Base-by-base conservation (phyloP, 2,113 vertebrate genomes). In the Benitochromis conjunctus region DNA sequence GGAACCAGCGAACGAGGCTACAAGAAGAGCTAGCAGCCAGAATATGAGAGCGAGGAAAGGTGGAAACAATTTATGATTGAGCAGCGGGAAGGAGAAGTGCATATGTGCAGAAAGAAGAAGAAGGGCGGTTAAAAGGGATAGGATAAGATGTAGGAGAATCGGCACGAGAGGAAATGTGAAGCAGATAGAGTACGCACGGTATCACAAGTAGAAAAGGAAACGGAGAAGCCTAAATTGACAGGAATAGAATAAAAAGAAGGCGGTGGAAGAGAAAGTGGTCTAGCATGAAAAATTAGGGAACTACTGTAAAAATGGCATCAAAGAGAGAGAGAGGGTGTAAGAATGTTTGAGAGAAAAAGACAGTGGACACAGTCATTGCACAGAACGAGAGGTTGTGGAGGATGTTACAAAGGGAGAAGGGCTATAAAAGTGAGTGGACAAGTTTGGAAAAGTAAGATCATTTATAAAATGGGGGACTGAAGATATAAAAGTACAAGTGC, bases 161-260 rank as follows among this genome's bases (percentile, higher is more conserved):
- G 19, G 78, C 2, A 3, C 64, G 24, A 85, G 66, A 60, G 43
- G 43, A 80, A 55, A 69, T 85, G 60, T 81, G 81, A 90, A 57
- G 34, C 60, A n/a, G 53, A 69, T 46, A 53, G n/a, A 54, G 55
- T 53, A 76, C 2, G 36, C 2, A 71, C 3, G 71, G 54, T 58
- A 57, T 86, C 56, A 24, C 12, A 5, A 66, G 60, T 16, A 81
- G 19, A 69, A 57, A 74, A 51, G 14, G 85, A 90, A 81, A 85
- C 55, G 43, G n/a, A 84, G 60, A 21, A 79, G 34, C 29, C 3
- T 24, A 84, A 69, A 60, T 83, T 56, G 80, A 80, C 80, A 87
- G 79, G 86, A 82, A 83, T 71, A 87, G 80, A 84, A 83, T 90
- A 78, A 85, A 86, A 86, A 89, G 69, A 54, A 74, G 19, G 82